Evolutionary conservation across 2,888 invertebrate genomes (phyloP).

Genomic region (Volucella bombylans): DNA sequence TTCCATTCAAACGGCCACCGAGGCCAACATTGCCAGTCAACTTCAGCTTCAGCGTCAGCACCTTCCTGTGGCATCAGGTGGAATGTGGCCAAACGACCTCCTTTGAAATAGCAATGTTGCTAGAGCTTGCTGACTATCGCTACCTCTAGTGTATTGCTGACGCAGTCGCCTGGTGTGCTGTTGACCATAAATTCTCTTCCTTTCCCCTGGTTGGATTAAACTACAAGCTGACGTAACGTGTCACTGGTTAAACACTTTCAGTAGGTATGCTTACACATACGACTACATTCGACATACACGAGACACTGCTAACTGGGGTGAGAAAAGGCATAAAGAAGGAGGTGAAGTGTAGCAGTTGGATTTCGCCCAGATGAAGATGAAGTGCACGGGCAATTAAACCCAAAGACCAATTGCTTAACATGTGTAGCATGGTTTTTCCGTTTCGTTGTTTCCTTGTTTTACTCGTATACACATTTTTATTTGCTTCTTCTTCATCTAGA

Average conservation of each 20-base stretch:
- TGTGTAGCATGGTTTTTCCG: conserved; percentile 62
- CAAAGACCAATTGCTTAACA: conserved; percentile 73
- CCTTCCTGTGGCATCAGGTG: conserved; percentile 64
- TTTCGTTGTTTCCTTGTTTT: conserved; percentile 6
- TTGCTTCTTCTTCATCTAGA: conserved; percentile 26
- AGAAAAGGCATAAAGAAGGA: conserved; percentile 2
- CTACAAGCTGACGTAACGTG: conserved; percentile 59
- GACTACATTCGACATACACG: neutral
- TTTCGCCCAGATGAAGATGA: conserved; percentile 63
- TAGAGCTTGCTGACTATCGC: neutral
- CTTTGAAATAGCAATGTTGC: conserved; percentile 43
- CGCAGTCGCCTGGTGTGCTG: conserved; percentile 38
- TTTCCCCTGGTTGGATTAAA: conserved; percentile 7
- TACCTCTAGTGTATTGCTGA: conserved; percentile 40
- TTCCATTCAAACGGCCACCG: conserved; percentile 33
- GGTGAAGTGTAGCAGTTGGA: conserved; percentile 25
- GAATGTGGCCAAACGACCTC: conserved; percentile 64
- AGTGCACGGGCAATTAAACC: conserved; percentile 71
- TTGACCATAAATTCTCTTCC: conserved; percentile 56
- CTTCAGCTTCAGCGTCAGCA: neutral
- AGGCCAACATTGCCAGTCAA: conserved; percentile 5
- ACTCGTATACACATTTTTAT: conserved; percentile 42
- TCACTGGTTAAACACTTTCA: conserved; percentile 62
- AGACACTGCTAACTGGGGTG: conserved; percentile 5
- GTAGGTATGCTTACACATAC: conserved; percentile 26